Base-by-base conservation (phyloP, 2,888 invertebrate species). In the Orthosia gracilis region DNA sequence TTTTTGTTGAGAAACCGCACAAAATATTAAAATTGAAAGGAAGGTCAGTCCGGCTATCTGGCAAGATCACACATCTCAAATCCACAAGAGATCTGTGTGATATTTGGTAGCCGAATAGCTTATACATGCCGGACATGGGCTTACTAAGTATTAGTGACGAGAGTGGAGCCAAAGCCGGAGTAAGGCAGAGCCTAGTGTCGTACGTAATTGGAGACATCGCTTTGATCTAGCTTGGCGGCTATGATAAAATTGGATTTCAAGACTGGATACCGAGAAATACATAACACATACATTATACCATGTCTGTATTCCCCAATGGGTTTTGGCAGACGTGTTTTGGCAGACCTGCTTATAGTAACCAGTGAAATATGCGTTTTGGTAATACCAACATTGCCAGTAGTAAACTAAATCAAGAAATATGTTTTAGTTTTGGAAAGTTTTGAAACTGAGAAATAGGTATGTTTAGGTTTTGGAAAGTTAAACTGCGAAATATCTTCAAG, bases 71-170 rank as follows among this genome's bases (percentile, higher is more conserved):
- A 57, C 45, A 15, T 54, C 40, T 58, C 18, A 70, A 76, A 70
- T 63, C 49, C 59, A 26, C 49, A 76, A 45, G 40, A 49, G 54
- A 59, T 50, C 49, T 50, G 55, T 45, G 45, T 76, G 62, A 57
- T 26, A 76, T 64, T 77, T 77, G 78, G 78, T 64, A 70, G 26
- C 47, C 45, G n/a, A 54, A 59, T 70, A 59, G 17, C 47, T 69
- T 59, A 13, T 70, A 70, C 49, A 49, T 23, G 12, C 47, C 15
- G 18, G n/a, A 69, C 54, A 49, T 59, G 45, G 26, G 49, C 64
- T 77, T 54, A 55, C 18, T 54, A 21, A 69, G 64, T n/a, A 40
- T 76, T 61, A 76, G 62, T 57, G 61, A 69, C 45, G 17, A 23
- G 18, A 59, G 40, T 47, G 21, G 23, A 49, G 49, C 69, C 57